phyloP scores from a whole-genome alignment of 2,113 vertebrate species.

The Oxyura jamaicensis region DNA sequence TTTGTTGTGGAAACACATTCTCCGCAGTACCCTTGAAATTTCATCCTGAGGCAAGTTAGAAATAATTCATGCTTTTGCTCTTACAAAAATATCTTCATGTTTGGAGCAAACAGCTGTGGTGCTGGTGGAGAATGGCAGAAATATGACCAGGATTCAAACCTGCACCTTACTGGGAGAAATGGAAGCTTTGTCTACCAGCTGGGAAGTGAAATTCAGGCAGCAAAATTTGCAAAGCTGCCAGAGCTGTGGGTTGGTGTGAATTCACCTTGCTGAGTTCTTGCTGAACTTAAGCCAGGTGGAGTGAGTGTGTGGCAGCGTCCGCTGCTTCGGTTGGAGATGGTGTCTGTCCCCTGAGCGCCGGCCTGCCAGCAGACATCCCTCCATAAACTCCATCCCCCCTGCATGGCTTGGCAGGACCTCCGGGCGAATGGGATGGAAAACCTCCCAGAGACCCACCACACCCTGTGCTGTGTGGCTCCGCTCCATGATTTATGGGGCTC shows the following conservation, averaged over 20 bases:
- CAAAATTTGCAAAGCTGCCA: not conserved
- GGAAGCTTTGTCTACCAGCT: not conserved
- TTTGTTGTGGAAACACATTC: conserved; percentile 53
- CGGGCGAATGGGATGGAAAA: not conserved
- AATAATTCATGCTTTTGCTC: conserved; percentile 58
- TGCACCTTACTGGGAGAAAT: not conserved
- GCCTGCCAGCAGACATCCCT: not conserved
- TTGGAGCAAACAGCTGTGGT: conserved; percentile 41
- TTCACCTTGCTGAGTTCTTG: not conserved
- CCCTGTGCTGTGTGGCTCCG: not conserved
- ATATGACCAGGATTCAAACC: not conserved
- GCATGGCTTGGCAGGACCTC: not conserved
- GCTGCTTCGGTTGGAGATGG: not conserved
- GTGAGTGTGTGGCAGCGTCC: not conserved
- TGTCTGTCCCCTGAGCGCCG: not conserved
- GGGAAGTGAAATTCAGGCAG: not conserved
- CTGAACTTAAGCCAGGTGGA: not conserved
- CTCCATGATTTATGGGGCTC: not conserved
- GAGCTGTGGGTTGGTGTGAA: not conserved
- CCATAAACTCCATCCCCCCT: not conserved
- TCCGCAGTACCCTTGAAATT: conserved; percentile 31
- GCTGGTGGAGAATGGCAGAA: not conserved
- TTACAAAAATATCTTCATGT: conserved; percentile 41
- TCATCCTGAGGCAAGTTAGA: conserved; percentile 53
- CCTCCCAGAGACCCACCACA: not conserved